A percentile compares a stretch with the other conserved stretches of the same genome.
Evolutionary conservation across 2,113 vertebrate genomes (phyloP).

Genomic region (Datnioides undecimradiatus): DNA sequence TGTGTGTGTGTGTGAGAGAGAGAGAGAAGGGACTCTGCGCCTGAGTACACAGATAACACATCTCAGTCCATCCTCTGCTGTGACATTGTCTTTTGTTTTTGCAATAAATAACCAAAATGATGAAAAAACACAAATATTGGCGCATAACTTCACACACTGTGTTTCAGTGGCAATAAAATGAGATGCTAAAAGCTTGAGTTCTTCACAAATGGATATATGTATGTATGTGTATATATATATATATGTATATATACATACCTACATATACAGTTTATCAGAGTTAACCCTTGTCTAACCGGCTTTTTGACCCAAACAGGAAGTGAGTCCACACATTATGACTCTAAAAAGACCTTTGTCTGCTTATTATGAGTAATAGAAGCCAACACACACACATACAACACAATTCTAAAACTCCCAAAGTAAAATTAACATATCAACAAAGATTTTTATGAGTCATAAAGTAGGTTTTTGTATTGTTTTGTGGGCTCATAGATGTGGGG

Average conservation of each 20-base stretch:
- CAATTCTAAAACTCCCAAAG: not conserved
- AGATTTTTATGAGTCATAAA: not conserved
- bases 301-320: not conserved
- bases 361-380: not conserved
- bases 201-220: not conserved
- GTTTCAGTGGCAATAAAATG: not conserved
- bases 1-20: not conserved
- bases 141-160: not conserved
- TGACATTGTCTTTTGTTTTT: conserved; percentile 52
- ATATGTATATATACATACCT: not conserved
- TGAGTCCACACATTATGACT: not conserved
- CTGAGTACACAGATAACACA: conserved; percentile 66
- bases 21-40: not conserved
- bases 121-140: conserved; percentile 29
- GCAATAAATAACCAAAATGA: conserved; percentile 33
- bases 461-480: not conserved
- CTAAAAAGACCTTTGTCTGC: not conserved
- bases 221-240: no score
- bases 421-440: not conserved
- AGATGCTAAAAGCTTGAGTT: not conserved
- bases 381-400: not conserved
- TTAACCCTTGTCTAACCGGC: not conserved
- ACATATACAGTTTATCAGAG: not conserved
- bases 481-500: not conserved
- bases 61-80: conserved; percentile 50